Conservation (phyloP, 2,888 invertebrate genomes). For the Eupithecia subumbrata region DNA sequence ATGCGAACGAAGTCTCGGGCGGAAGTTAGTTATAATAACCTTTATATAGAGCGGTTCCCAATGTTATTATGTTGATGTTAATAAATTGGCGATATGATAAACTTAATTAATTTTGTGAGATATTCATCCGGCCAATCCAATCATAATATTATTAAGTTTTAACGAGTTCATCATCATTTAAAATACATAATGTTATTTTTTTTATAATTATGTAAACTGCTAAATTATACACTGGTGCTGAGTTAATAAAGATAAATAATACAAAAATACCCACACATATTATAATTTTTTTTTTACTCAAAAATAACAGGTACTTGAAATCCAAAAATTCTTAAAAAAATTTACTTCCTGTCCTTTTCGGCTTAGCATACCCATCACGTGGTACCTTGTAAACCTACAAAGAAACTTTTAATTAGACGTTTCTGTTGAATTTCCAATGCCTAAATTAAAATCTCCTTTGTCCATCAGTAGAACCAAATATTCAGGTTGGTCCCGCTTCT, state of each 20-base stretch:
- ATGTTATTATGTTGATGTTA: neutral
- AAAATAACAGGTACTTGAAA: too few relatives aligned
- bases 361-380: too few relatives aligned
- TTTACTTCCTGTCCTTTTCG: too few relatives aligned
- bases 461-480: too few relatives aligned
- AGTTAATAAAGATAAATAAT: neutral
- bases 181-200: neutral
- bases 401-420: too few relatives aligned
- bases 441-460: too few relatives aligned
- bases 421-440: too few relatives aligned
- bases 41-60: neutral
- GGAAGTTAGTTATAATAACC: neutral
- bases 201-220: neutral
- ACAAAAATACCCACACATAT: too few relatives aligned
- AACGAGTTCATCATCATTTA: neutral
- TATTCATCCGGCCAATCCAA: conserved; percentile 9
- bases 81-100: conserved; percentile 1
- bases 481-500: too few relatives aligned
- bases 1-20: neutral
- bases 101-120: neutral
- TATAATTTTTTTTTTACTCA: too few relatives aligned
- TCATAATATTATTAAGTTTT: neutral
- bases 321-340: too few relatives aligned
- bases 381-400: too few relatives aligned
- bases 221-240: neutral